These are phyloP conservation scores for Drosophila eohydei DNA, from an alignment of 2,888 invertebrate genomes.

Conservation along the genomic window DNA sequence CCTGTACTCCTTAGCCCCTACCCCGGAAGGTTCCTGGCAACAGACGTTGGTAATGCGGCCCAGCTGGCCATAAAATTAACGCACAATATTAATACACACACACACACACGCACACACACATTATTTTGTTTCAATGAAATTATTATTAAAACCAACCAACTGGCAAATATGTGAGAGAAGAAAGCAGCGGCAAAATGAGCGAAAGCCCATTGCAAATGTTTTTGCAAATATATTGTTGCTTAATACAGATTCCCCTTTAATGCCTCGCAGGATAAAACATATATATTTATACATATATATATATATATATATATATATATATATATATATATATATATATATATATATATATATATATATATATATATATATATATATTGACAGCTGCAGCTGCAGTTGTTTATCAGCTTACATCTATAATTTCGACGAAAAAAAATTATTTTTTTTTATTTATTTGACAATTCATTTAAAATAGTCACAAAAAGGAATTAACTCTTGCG, in stretches of 20 bases:
- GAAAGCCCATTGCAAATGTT: conserved; percentile 13
- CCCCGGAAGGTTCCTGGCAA: conserved; percentile 15
- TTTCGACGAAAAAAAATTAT: conserved; percentile 39
- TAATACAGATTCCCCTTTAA: conserved; percentile 46
- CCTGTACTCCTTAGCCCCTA: conserved; percentile 24
- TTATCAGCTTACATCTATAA: conserved; percentile 53
- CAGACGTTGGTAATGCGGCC: conserved; percentile 49
- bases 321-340: conserved; percentile 20
- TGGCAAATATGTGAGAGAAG: conserved; percentile 38
- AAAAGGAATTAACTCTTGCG: conserved; percentile 37
- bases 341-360: too few relatives aligned
- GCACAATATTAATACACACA: conserved; percentile 59
- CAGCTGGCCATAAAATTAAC: conserved; percentile 73
- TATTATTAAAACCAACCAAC: conserved; percentile 57
- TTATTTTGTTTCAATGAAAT: conserved; percentile 45
- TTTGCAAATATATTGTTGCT: conserved; percentile 42
- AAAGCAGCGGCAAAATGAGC: conserved; percentile 8
- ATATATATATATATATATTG: conserved; percentile 36
- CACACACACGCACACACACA: conserved; percentile 3
- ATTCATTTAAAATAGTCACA: conserved; percentile 51
- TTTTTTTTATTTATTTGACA: conserved; percentile 37
- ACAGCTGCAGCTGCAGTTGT: conserved; percentile 56
- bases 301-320: not conserved
- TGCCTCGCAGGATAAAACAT: conserved; percentile 16
- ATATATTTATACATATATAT: not conserved